Percentiles rank a stretch among this genome's conserved stretches.
phyloP scores from a whole-genome alignment of 2,113 vertebrate species.

The Neodon shergylaensis region DNA sequence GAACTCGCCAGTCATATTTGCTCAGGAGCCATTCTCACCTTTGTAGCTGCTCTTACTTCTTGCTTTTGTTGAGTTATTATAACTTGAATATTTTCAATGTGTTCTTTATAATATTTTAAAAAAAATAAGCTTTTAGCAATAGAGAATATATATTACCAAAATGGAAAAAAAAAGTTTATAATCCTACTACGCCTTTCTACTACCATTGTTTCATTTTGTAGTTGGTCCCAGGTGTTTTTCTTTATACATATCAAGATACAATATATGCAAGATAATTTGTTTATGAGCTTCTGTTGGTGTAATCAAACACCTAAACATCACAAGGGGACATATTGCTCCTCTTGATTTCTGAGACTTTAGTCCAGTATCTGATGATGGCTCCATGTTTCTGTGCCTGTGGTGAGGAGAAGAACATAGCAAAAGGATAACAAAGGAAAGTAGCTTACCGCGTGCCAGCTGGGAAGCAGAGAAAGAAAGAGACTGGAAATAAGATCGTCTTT shows the following conservation, averaged over 20 bases:
- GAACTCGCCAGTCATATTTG: not conserved
- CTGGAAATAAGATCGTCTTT: not conserved
- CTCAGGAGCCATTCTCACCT: not conserved
- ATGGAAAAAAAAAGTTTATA: not conserved
- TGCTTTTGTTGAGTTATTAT: not conserved
- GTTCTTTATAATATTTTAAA: not conserved
- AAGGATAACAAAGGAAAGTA: not conserved
- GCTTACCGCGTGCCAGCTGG: not conserved
- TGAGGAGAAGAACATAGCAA: not conserved
- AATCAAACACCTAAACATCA: not conserved
- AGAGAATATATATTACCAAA: not conserved
- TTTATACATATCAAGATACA: not conserved
- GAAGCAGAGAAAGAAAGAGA: not conserved
- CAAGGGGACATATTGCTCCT: not conserved
- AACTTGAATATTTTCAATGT: slow-evolving; percentile 16
- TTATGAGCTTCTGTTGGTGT: not conserved
- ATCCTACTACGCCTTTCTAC: not conserved
- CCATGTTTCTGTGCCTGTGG: not conserved
- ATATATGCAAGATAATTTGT: not conserved
- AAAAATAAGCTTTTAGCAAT: not conserved
- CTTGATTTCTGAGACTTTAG: not conserved
- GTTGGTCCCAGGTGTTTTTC: not conserved
- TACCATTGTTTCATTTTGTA: not conserved
- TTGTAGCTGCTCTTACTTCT: slow-evolving; percentile 7
- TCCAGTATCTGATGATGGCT: not conserved